A percentile compares a stretch with the other conserved stretches of the same genome.
phyloP scores from a whole-genome alignment of 2,797 vertebrate species.

The Molossus alvarezi region DNA sequence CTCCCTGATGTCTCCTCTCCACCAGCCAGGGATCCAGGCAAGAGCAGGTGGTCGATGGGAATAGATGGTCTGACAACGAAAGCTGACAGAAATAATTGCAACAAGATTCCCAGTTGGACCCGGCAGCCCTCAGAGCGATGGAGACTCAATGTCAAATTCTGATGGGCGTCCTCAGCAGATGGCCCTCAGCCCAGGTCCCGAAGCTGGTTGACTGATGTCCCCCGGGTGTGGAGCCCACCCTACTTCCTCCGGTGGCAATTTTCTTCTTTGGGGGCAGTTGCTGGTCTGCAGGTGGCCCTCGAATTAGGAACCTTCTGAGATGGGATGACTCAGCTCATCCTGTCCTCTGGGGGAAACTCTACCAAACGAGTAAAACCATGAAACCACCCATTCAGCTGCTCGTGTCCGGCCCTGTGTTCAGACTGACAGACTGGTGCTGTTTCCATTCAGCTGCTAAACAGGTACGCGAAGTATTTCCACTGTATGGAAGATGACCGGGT shows the following conservation, averaged over 20 bases:
- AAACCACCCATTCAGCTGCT: neutral
- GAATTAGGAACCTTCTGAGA: conserved; percentile 70
- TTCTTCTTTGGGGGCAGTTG: neutral
- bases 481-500: neutral
- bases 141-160: conserved; percentile 69
- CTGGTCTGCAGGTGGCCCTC: neutral
- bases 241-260: neutral
- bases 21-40: conserved; percentile 23
- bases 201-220: conserved; percentile 52
- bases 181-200: neutral
- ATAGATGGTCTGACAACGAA: conserved; percentile 71
- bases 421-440: neutral
- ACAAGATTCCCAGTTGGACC: conserved; percentile 36
- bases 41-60: conserved; percentile 73
- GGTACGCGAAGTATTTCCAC: neutral
- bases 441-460: neutral
- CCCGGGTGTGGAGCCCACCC: neutral
- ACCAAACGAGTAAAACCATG: neutral
- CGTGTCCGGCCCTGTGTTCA: neutral
- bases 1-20: conserved; percentile 48
- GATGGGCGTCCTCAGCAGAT: conserved; percentile 49
- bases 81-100: conserved; percentile 69
- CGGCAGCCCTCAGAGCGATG: conserved; percentile 16
- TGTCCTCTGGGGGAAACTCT: neutral
- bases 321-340: neutral